A percentile compares a stretch with the other conserved stretches of the same genome.
These are phyloP conservation scores for Amphilophus citrinellus DNA, from an alignment of 2,113 vertebrate genomes.

Conservation along the genomic window DNA sequence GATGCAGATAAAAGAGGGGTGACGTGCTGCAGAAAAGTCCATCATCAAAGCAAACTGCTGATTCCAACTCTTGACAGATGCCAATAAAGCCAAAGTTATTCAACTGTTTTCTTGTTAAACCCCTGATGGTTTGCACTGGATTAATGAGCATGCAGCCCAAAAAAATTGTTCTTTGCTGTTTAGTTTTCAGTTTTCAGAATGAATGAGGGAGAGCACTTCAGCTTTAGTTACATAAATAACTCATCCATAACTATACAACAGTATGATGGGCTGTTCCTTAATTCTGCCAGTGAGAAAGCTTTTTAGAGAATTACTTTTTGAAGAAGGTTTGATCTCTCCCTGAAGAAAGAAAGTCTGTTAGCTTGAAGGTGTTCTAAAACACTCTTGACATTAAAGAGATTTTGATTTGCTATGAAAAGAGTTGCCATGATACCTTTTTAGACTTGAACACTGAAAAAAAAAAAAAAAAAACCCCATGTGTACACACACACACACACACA, in stretches of 20 bases:
- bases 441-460: neutral
- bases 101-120: neutral
- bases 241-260: neutral
- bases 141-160: neutral
- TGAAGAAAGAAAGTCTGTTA: slow-evolving; percentile 10
- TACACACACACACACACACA: too few relatives aligned
- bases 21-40: too few relatives aligned
- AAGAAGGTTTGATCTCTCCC: slow-evolving; percentile 27
- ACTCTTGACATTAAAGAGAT: slow-evolving; percentile 16
- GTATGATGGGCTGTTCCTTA: neutral
- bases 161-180: neutral
- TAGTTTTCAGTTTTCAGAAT: too few relatives aligned
- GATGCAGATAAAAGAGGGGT: too few relatives aligned
- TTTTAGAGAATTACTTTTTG: slow-evolving; percentile 24
- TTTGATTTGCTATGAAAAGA: slow-evolving; percentile 17
- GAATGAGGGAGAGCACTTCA: neutral
- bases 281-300: slow-evolving; percentile 22
- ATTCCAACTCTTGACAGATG: neutral
- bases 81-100: neutral
- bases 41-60: too few relatives aligned
- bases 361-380: slow-evolving; percentile 18
- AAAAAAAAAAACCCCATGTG: neutral
- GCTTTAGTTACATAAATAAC: neutral
- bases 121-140: neutral
- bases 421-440: slow-evolving; percentile 26